Base-by-base conservation (phyloP, 1,140 invertebrate species). In the Lucilia cuprina region DNA sequence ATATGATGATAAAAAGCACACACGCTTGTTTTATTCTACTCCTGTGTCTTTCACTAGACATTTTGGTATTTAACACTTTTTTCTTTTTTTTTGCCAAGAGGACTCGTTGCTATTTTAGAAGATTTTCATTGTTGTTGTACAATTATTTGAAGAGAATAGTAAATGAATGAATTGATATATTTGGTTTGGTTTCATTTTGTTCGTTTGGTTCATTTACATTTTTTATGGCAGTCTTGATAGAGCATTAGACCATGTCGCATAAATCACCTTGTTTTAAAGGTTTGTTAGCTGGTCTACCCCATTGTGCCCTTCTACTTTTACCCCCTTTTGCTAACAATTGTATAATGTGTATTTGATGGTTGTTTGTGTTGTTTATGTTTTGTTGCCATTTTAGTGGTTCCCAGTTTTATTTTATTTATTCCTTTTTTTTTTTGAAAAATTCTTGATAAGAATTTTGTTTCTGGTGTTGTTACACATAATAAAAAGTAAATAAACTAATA, bases 141-240 rank as follows among this genome's bases (percentile, higher is more conserved):
- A 41, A 41, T 41, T 2, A 10, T 30, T 30, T 41, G 41, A 0
- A 55, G 2, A 55, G 50, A 55, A 14, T 3, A 55, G 12, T 55
- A 55, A 55, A 55, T 55, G 50, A 55, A 55, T 55, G 50, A 55
- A 55, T 55, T 55, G 50, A 75, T 14, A 14, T 82, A 41, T 82
- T 82, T 41, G 34, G 47, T 49, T 74, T 25, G 74, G 25, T 30
- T 74, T 85, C 77, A 25, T 70, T 70, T 55, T 12, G 12, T 55
- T 55, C 8, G 50, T 82, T 30, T 82, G 84, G 82, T 85, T 85
- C 84, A 85, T 85, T 85, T 85, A 83, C 84, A 85, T 85, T 83
- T 84, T 83, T 85, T 85, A 85, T 85, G 84, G 84, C 30, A 55
- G 34, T 65, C 55, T 85, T 85, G 84, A 85, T 85, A 85, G 75